Conservation (phyloP, 2,888 invertebrate species). For the Tolmerus cingulatus region DNA sequence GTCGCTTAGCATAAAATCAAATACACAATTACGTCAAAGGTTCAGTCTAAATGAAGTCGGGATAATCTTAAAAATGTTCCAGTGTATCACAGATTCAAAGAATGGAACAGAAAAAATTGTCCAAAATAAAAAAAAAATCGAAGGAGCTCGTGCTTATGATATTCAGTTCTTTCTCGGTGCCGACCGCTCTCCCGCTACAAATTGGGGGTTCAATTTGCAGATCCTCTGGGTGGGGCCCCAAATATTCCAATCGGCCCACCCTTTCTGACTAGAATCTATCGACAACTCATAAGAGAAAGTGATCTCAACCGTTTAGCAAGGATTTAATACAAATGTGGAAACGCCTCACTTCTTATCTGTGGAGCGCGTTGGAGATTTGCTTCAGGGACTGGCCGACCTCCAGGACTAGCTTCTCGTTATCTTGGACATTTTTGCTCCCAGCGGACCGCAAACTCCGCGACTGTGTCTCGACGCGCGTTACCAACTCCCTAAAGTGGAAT, state of each 20-base stretch:
- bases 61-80: slow-evolving; percentile 32
- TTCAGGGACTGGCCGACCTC: slow-evolving; percentile 69
- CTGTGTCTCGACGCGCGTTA: slow-evolving; percentile 75
- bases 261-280: slow-evolving; percentile 32
- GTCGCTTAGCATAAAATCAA: slow-evolving; percentile 2
- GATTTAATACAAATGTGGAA: neutral
- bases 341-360: slow-evolving; percentile 58
- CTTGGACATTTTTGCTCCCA: slow-evolving; percentile 73
- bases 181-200: neutral
- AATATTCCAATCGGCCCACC: neutral
- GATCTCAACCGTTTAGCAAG: slow-evolving; percentile 7
- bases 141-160: slow-evolving; percentile 10
- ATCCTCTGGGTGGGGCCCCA: neutral
- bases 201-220: neutral
- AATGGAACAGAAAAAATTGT: slow-evolving; percentile 38
- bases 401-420: slow-evolving; percentile 72
- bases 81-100: slow-evolving; percentile 38
- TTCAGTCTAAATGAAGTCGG: slow-evolving; percentile 20
- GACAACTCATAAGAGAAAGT: slow-evolving; percentile 25
- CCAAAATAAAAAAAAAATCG: neutral
- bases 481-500: slow-evolving; percentile 83
- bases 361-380: slow-evolving; percentile 63
- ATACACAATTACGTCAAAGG: slow-evolving; percentile 19
- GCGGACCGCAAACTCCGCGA: slow-evolving; percentile 74
- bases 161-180: slow-evolving; percentile 18